Percentiles rank a stretch among this genome's conserved stretches.
These are phyloP conservation scores for Syngnathoides biaculeatus DNA, from an alignment of 2,113 vertebrate species.

Conservation along the genomic window DNA sequence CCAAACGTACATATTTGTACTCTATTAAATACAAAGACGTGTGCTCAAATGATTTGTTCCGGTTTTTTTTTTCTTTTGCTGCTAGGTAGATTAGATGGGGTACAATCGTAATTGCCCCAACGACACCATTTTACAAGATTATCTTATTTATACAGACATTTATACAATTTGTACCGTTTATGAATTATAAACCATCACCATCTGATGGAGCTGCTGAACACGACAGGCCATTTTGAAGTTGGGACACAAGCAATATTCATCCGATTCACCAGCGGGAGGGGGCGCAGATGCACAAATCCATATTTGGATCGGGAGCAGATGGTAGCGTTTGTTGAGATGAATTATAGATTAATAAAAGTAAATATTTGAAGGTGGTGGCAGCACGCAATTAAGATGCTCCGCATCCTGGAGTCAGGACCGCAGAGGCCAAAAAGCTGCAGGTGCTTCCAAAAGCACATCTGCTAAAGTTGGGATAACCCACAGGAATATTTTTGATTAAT, in stretches of 20 bases:
- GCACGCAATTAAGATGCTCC: conserved; percentile 62
- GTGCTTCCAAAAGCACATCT: conserved; percentile 20
- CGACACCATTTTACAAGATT: too few relatives aligned
- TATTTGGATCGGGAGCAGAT: conserved; percentile 74
- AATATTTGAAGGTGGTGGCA: conserved; percentile 65
- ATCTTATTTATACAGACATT: too few relatives aligned
- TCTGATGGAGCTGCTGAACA: conserved; percentile 18
- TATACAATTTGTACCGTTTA: neutral
- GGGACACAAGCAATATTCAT: conserved; percentile 49
- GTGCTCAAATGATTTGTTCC: too few relatives aligned
- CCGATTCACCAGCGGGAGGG: conserved; percentile 64
- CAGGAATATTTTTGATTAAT: neutral
- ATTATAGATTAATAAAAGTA: conserved; percentile 76
- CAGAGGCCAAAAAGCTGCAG: conserved; percentile 35
- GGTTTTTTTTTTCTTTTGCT: too few relatives aligned
- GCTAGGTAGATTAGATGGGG: too few relatives aligned
- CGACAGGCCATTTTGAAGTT: conserved; percentile 32
- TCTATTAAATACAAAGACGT: neutral
- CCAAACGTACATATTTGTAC: neutral
- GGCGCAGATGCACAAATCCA: conserved; percentile 58
- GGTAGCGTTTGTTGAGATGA: conserved; percentile 73
- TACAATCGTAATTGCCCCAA: too few relatives aligned
- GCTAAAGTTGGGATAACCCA: neutral
- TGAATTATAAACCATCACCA: neutral
- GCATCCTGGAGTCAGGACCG: conserved; percentile 60